A percentile compares a stretch with the other conserved stretches of the same genome.
Conservation (phyloP, 2,797 vertebrate species). For the Artibeus lituratus region DNA sequence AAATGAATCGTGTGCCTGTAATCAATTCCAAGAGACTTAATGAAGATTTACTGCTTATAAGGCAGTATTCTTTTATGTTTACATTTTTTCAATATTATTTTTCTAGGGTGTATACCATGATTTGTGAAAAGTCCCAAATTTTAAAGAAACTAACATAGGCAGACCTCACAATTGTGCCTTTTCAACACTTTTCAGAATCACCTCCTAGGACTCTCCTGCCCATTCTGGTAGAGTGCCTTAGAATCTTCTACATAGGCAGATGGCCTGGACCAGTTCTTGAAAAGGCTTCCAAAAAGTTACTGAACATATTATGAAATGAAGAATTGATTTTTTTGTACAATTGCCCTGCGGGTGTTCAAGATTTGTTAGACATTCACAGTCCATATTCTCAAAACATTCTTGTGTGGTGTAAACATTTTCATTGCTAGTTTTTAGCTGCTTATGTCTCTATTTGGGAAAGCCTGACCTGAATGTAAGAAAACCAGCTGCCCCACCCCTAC, state of each 20-base stretch:
- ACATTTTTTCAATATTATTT: conserved; percentile 66
- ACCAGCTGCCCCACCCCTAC: not conserved
- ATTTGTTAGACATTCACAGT: conserved; percentile 48
- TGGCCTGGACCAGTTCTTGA: not conserved
- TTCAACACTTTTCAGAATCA: conserved; percentile 27
- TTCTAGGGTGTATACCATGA: not conserved
- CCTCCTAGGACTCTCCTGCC: not conserved
- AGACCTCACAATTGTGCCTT: not conserved
- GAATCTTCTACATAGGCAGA: conserved; percentile 23
- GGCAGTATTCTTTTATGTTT: conserved; percentile 59
- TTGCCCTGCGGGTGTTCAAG: conserved; percentile 8
- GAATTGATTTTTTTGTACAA: conserved; percentile 9
- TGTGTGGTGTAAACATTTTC: conserved; percentile 25
- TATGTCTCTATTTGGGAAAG: conserved; percentile 19
- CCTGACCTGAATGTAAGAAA: conserved; percentile 34
- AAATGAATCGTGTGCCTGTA: conserved; percentile 73
- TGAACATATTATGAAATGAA: conserved; percentile 46
- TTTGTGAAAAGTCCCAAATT: conserved; percentile 13
- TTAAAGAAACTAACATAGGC: not conserved
- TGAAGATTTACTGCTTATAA: conserved; percentile 70
- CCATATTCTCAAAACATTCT: conserved; percentile 30
- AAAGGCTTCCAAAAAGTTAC: conserved; percentile 45
- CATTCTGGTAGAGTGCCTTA: not conserved
- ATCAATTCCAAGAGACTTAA: conserved; percentile 71
- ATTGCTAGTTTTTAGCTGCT: conserved; percentile 18